Base-by-base conservation (phyloP, 2,888 invertebrate species). In the Conops quadrifasciatus region DNA sequence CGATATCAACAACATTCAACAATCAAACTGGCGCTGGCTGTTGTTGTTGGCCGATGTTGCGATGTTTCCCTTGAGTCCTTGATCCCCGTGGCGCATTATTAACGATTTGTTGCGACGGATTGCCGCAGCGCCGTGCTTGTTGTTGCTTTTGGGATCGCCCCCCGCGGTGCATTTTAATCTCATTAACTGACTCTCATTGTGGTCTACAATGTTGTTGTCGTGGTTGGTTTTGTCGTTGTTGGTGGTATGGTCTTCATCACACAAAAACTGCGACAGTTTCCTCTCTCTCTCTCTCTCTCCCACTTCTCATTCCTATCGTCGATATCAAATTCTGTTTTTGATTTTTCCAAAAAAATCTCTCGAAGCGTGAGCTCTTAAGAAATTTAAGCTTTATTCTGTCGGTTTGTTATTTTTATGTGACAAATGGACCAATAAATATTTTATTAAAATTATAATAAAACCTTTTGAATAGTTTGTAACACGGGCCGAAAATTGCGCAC, bases 151-250 rank as follows among this genome's bases (percentile, higher is more conserved):
- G 56, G 4, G 15, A 9, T 2, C 26, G 67, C 64, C 28, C 66
- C 80, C 81, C 74, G 80, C 77, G 75, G 81, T 43, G 81, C 73
- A 76, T 80, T 80, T 80, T 80, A 81, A 80, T 80, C 80, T 81
- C 80, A 80, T 80, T 80, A 80, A 80, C 80, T 79, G 79, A 72
- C 75, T 74, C 67, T 70, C 72, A 47, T 2, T 53, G 65, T 79
- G 79, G 72, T 74, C 74, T 66, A 70, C 72, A 47, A 5, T 53
- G 53, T 36, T n/a, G 7, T 53, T 65, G 65, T 30, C 28, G 28
- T 26, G 15, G 51, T 66, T 71, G 72, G 72, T 70, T 63, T 76
- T 75, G 71, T 58, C 71, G 30, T 15, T 73, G 19, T 19, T 49
- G n/a, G n/a, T 49, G 49, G 49, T 16, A n/a, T 49, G 15, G n/a